Base-by-base conservation (phyloP, 2,888 invertebrate genomes). In the Mythimna pallens region DNA sequence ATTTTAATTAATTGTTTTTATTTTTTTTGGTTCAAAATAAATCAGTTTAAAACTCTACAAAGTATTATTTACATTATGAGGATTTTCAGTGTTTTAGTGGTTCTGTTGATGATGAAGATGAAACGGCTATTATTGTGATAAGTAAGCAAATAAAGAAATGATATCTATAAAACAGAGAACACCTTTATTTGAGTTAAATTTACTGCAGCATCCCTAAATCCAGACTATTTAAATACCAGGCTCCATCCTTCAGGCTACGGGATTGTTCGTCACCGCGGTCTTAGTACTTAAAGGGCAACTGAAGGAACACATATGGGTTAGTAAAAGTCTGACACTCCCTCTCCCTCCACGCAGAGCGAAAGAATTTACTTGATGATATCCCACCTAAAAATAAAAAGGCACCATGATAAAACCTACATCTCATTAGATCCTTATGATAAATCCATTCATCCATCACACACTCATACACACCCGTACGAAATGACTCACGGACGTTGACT, bases 401-500 rank as follows among this genome's bases (percentile, higher is more conserved):
- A 50, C 9, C 9, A 40, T 30, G 20, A 14, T 50, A 40, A 76
- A 72, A 63, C 12, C 54, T 82, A 63, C 69, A 75, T 36, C 9
- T 10, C 55, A 81, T 47, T 22, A 22, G 30, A 66, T 22, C 36
- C 22, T 7, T 7, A 70, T 64, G 55, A 65, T 61, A 55, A 54
- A 52, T 54, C 63, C 65, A 68, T 69, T 68, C 65, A 78, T 72
- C 63, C 63, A 80, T 82, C 72, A 72, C 68, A 65, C 34, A 76
- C 43, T 61, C 59, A 65, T 34, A 57, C 59, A 67, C 54, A 81
- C 54, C 14, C 55, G 66, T 36, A 55, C 50, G 52, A 59, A 59
- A 82, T 78, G 73, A 82, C 73, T 80, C 80, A 80, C 63, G 7
- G 14, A 57, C 17, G 59, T 63, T 65, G 68, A 71, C 20, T 58